These are phyloP conservation scores for Anisognathus igniventris DNA, from an alignment of 2,797 vertebrate species.

Conservation along the genomic window DNA sequence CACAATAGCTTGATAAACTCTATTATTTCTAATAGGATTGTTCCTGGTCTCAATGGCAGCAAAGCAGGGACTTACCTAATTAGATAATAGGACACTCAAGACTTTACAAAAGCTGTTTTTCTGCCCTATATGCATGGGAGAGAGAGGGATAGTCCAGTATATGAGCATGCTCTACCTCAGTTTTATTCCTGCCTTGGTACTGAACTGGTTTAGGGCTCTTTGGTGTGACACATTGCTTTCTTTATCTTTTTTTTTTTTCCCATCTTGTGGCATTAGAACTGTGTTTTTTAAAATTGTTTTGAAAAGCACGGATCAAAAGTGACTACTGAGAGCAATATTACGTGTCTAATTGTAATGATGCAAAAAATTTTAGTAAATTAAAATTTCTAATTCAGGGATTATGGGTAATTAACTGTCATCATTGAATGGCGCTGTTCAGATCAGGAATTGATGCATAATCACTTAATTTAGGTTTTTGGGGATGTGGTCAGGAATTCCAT, in stretches of 20 bases:
- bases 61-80: neutral
- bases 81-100: neutral
- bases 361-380: neutral
- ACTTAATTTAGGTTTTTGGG: neutral
- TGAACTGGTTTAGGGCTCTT: neutral
- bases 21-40: neutral
- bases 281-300: neutral
- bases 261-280: neutral
- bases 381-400: neutral
- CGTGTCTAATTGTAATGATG: neutral
- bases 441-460: neutral
- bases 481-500: neutral
- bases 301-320: neutral
- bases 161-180: neutral
- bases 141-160: neutral
- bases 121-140: neutral
- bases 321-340: neutral
- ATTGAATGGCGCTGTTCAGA: neutral
- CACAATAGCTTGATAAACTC: neutral
- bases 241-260: neutral
- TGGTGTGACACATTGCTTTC: neutral
- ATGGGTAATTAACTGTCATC: neutral
- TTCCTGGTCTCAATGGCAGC: neutral
- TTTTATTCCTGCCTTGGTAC: neutral
- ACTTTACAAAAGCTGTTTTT: neutral